Conservation (phyloP, 2,888 invertebrate species). For the Conops quadrifasciatus region DNA sequence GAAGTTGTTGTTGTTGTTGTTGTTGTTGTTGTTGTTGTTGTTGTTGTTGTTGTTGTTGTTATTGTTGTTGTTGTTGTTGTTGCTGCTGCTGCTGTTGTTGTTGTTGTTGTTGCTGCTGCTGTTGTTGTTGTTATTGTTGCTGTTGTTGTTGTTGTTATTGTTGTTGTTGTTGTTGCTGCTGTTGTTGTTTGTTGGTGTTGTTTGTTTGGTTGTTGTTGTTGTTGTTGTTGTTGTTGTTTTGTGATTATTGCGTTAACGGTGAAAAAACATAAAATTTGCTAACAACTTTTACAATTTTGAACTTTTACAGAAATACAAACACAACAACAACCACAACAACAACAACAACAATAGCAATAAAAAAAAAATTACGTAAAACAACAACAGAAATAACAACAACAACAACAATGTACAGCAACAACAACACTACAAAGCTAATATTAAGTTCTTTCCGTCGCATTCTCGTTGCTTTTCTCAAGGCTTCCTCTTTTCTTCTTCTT, state of each 20-base stretch:
- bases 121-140: not conserved
- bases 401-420: not conserved
- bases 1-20: too few species aligned
- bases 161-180: not conserved
- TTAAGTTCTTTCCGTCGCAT: not conserved
- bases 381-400: not conserved
- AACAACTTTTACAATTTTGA: too few species aligned
- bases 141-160: not conserved
- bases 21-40: too few species aligned
- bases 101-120: not conserved
- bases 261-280: not conserved
- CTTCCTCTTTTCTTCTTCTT: not conserved
- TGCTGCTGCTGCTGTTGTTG: not conserved
- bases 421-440: not conserved
- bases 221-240: constrained; percentile 1
- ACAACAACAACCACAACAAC: not conserved
- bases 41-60: not conserved
- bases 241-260: not conserved
- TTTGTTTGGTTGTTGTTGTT: not conserved
- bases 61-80: not conserved
- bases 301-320: too few species aligned
- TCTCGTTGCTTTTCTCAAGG: not conserved
- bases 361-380: not conserved
- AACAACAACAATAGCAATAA: not conserved
- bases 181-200: not conserved